Conservation (phyloP, 2,113 vertebrate genomes). For the Apeltes quadracus region DNA sequence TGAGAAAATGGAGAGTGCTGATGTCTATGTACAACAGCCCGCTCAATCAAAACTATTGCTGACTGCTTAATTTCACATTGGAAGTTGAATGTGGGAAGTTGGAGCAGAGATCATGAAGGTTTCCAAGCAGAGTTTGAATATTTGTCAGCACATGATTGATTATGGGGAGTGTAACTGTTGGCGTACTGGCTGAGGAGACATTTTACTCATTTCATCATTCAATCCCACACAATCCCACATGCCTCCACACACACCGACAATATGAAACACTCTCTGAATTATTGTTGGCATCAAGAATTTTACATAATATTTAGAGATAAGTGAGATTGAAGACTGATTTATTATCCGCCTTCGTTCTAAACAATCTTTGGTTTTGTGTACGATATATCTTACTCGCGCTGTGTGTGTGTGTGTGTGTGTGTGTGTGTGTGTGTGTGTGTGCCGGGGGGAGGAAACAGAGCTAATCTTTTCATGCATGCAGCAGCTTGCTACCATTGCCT, state of each 20-base stretch:
- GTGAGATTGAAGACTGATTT: conserved; percentile 3
- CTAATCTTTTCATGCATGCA: conserved; percentile 63
- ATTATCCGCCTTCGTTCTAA: conserved; percentile 3
- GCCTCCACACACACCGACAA: conserved; percentile 3
- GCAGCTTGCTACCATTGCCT: conserved; percentile 55
- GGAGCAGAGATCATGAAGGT: conserved; percentile 5
- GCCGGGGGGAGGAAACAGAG: conserved; percentile 37
- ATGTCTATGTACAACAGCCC: conserved; percentile 22
- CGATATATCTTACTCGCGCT: conserved; percentile 11
- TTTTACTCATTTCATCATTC: conserved; percentile 14
- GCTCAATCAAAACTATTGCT: conserved; percentile 40
- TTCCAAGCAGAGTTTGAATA: conserved; percentile 31
- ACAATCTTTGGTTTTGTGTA: conserved; percentile 32
- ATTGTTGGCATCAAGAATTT: conserved; percentile 2
- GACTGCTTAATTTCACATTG: conserved; percentile 34
- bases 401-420: neutral
- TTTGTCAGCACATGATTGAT: conserved; percentile 36
- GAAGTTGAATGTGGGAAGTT: conserved; percentile 11
- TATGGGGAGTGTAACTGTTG: neutral
- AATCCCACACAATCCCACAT: conserved; percentile 11
- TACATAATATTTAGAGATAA: neutral
- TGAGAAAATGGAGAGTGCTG: conserved; percentile 15
- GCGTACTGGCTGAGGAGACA: conserved; percentile 24
- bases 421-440: neutral
- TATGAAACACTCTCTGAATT: conserved; percentile 3